phyloP scores from a whole-genome alignment of 2,888 invertebrate species.

The Netelia melanura region DNA sequence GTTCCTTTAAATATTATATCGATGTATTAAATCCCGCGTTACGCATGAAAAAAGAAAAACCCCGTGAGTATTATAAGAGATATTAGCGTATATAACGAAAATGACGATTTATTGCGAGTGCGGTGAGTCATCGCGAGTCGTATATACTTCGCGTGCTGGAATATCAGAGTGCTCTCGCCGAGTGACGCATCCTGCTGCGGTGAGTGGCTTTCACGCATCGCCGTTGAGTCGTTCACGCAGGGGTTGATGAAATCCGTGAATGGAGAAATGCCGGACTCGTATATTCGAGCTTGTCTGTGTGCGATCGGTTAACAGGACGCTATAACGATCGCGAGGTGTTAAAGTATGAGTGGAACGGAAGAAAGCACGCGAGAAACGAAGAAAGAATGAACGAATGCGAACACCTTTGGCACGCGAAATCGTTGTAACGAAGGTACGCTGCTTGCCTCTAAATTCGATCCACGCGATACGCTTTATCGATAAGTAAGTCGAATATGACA shows the following conservation, averaged over 20 bases:
- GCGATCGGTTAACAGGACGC: neutral
- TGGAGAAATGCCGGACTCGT: slow-evolving; percentile 43
- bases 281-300: neutral
- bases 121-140: slow-evolving; percentile 56
- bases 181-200: slow-evolving; percentile 63
- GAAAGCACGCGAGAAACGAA: slow-evolving; percentile 44
- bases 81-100: slow-evolving; percentile 6
- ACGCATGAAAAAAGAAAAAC: neutral
- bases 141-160: slow-evolving; percentile 42
- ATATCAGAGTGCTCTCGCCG: slow-evolving; percentile 11
- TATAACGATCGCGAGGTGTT: slow-evolving; percentile 29
- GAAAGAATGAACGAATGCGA: slow-evolving; percentile 61
- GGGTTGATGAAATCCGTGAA: slow-evolving; percentile 58
- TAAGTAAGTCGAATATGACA: too few relatives aligned
- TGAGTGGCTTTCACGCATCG: slow-evolving; percentile 31
- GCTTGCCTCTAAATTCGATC: too few relatives aligned
- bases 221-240: slow-evolving; percentile 19
- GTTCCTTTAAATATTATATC: slow-evolving; percentile 4
- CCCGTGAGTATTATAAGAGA: neutral
- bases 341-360: slow-evolving; percentile 34
- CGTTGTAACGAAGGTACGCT: slow-evolving; percentile 28
- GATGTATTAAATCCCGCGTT: neutral
- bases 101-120: slow-evolving; percentile 62
- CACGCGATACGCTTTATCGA: too few relatives aligned
- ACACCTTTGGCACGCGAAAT: slow-evolving; percentile 49